Base-by-base conservation (phyloP, 1,140 invertebrate genomes). In the Saxidomus purpurata region DNA sequence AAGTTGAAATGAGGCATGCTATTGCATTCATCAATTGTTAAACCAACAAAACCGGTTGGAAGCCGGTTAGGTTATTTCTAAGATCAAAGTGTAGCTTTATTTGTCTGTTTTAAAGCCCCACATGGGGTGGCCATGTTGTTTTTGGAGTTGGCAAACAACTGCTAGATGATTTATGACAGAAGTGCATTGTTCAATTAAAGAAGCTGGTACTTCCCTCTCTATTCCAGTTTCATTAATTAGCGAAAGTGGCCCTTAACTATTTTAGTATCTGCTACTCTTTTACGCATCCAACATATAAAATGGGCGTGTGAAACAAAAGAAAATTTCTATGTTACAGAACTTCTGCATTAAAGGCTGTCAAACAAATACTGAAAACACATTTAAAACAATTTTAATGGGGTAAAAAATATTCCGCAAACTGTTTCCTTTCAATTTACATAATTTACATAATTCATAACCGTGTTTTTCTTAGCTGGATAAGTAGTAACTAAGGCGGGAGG, bases 21-120 rank as follows among this genome's bases (percentile, higher is more conserved):
- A 34, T 67, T 34, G 31, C 63, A 71, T 71, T 38, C 67, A 71
- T 71, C 34, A 38, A 31, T n/a, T 71, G 67, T 28, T 28, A 71
- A 28, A 28, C 25, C 67, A 71, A n/a, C 25, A 40, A 71, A 40
- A 38, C 4, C 22, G 34, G 38, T 71, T 28, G 15, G 22, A 71
- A 28, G 34, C 28, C 34, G 8, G 67, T n/a, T 22, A 28, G 31
- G 22, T 71, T 40, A 71, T 38, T 19, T 31, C 67, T 28, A 63
- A 71, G 34, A 71, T 71, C 67, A 71, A 71, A 71, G 15, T 1
- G 38, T 31, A 38, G 19, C 8, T 71, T 71, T 71, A 71, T 71
- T 63, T 71, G 67, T 71, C 36, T 71, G 67, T 71, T 71, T 71
- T 71, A 71, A 71, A 71, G 22, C 34, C 67, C 67, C 67, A 38